Conservation (phyloP, 1,140 invertebrate species). For the Anastrepha obliqua region DNA sequence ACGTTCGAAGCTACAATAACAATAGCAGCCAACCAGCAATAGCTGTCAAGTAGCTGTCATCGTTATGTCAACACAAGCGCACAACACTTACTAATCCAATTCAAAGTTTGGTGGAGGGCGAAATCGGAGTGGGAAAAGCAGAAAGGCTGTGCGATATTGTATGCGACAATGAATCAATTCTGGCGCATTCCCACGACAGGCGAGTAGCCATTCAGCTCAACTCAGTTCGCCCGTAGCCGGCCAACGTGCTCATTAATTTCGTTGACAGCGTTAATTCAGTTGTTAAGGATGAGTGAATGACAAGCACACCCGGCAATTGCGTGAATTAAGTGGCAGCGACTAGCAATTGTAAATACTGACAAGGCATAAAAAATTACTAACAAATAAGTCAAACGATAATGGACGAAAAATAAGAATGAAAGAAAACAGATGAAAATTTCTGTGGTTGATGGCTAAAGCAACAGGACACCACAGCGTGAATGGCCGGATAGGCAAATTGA, state of each 20-base stretch:
- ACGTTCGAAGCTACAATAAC: not conserved
- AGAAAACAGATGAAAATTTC: not conserved
- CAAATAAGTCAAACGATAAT: not conserved
- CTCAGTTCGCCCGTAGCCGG: not conserved
- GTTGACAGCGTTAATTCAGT: constrained; percentile 16
- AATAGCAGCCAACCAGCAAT: not conserved
- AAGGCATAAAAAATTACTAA: no score
- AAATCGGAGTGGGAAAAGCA: not conserved
- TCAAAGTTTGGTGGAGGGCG: not conserved
- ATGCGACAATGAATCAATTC: constrained; percentile 43
- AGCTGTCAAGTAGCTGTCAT: constrained; percentile 47
- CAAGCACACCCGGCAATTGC: not conserved
- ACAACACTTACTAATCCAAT: constrained; percentile 42
- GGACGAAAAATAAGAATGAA: not conserved
- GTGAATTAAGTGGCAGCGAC: not conserved
- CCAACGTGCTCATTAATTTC: constrained; percentile 40
- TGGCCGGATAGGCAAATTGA: not conserved
- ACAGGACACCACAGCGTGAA: not conserved
- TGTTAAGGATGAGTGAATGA: constrained; percentile 2
- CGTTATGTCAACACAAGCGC: constrained; percentile 43
- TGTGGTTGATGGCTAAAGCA: constrained; percentile 11
- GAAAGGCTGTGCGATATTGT: not conserved
- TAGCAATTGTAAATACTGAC: not conserved
- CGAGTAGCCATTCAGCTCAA: no score
- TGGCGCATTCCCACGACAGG: not conserved